Evolutionary conservation across 2,888 invertebrate genomes (phyloP), one percentile per base, ranked within the genome.

Genomic region (Lasioglossum villosulum): DNA sequence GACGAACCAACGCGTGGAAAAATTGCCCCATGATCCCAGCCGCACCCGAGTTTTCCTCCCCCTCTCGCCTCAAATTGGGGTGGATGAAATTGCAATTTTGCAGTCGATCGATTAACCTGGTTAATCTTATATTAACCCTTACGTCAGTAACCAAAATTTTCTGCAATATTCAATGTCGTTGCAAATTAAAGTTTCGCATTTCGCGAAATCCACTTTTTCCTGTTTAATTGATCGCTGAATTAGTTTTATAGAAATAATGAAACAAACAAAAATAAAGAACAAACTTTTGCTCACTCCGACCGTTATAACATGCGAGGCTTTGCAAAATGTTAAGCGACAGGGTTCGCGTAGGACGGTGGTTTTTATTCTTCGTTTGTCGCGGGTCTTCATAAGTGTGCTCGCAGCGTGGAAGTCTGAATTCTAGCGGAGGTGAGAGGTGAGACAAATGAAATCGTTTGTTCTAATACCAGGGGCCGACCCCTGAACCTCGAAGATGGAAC

Each of bases 371-470:
- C 23, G 19, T 23, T 23, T 34, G 34, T 66, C 34, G 34, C 66
- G 6, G 63, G 63, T 30, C 16, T 63, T 63, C 23, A 23, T 34
- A 66, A 66, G 66, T 19, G 66, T 66, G 19, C 34, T 19, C 16
- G 34, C 66, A 66, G 34, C 34, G 66, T 30, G 45, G 10, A 10
- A 10, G 34, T 23, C 66, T 66, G 34, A 66, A 34, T 66, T 66
- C 34, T 30, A 19, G 10, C 34, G 34, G 23, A 42, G 71, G 71
- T 27, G 42, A 71, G 56, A 78, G 52, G 73, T 63, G 75, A 77
- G 74, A 81, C 79, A 89, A 87, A 90, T 90, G 90, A 90, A 90
- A 88, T 88, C 90, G 90, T 90, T 90, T 90, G 90, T 90, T 90
- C 90, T 90, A 90, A 90, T 90, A 90, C 84, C 87, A 82, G 76